Evolutionary conservation across 2,113 vertebrate genomes (phyloP), one percentile per base, ranked within the genome.

Genomic region (Lepus europaeus): DNA sequence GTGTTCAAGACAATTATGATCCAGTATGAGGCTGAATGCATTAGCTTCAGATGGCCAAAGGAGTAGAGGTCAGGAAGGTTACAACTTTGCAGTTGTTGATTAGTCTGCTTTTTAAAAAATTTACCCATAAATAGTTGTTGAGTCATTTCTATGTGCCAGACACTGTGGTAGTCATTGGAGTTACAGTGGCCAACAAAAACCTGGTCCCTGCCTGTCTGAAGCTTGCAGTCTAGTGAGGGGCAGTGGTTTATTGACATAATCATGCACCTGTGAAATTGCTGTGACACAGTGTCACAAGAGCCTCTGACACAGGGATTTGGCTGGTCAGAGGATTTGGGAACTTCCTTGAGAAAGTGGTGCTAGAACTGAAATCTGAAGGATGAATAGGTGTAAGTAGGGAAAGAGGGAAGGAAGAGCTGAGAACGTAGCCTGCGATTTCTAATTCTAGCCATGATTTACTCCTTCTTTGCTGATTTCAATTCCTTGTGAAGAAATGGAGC

Each of bases 1-100:
- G 29, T 89, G n/a, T 92, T 87, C 81, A 84, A 73, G 64, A 89
- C 49, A 87, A 73, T 36, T 39, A 8, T 80, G 72, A 78, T 82
- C 56, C 89, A 39, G 78, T 86, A 64, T 78, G 29, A 95, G 63
- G 19, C 39, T n/a, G 56, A 79, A 90, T 70, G 19, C 20, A 33
- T 87, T 51, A 74, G 59, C 33, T 79, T 95, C 45, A 56, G 51
- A 63, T 78, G 31, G 77, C 56, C 9, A 6, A 36, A 83, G 29
- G 90, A 81, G 25, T 59, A 68, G 73, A 91, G 33, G 56, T 29
- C 39, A 39, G 81, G 72, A 73, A 87, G 45, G 51, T 51, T 39
- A 31, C 27, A 81, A 9, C 77, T 93, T 82, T 49, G 87, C 73
- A 59, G 10, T 90, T 64, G 6, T 70, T 64, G 6, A 53, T 72